Conservation (phyloP, 2,113 vertebrate species). For the Ptilonorhynchus violaceus region DNA sequence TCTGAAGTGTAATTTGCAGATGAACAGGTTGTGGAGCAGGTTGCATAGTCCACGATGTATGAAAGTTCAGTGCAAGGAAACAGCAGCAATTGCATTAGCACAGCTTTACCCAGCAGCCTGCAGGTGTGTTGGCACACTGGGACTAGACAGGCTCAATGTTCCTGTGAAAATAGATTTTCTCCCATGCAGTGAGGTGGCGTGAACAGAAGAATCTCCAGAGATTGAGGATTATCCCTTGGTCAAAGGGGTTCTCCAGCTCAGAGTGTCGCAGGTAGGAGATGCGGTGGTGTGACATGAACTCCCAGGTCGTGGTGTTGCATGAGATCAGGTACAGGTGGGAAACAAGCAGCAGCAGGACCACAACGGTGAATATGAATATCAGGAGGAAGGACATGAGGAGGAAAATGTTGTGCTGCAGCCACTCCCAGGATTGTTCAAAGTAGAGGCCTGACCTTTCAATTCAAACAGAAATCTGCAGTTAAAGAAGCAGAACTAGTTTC, state of each 20-base stretch:
- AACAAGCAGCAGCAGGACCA: conserved; percentile 82
- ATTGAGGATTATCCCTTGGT: conserved; percentile 85
- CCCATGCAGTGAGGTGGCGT: conserved; percentile 82
- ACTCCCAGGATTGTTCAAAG: conserved; percentile 75
- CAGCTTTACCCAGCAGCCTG: background rate
- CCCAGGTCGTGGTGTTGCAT: conserved; percentile 94
- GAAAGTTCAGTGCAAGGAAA: background rate
- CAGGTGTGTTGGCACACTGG: background rate
- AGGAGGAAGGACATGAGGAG: conserved; percentile 78
- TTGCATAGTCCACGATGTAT: background rate
- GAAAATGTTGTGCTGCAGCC: conserved; percentile 80
- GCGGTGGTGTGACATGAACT: conserved; percentile 92
- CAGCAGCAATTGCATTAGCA: background rate
- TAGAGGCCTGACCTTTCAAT: conserved; percentile 85
- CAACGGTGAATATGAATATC: conserved; percentile 71
- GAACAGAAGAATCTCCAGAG: conserved; percentile 93
- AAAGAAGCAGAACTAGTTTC: background rate
- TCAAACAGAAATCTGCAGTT: background rate
- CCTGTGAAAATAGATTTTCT: conserved; percentile 84
- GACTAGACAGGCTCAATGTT: conserved; percentile 72
- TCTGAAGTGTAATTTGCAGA: background rate
- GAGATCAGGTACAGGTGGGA: conserved; percentile 92
- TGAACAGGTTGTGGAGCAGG: background rate
- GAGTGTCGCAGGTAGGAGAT: conserved; percentile 92
- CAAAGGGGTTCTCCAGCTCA: conserved; percentile 85